phyloP scores from a whole-genome alignment of 2,113 vertebrate species.

The Phalacrocorax pelagicus region DNA sequence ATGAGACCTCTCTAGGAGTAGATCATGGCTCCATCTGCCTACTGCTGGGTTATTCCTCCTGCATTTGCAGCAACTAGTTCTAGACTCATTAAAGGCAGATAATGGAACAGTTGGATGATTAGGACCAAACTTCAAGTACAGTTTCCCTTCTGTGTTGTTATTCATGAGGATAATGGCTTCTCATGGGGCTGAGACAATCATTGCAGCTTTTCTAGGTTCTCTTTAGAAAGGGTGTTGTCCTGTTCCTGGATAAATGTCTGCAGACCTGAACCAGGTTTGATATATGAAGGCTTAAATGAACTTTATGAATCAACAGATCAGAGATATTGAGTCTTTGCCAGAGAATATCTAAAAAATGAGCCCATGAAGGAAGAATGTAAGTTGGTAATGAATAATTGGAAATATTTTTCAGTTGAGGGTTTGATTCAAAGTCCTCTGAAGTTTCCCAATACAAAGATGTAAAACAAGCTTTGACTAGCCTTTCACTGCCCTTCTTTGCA shows the following conservation, averaged over 20 bases:
- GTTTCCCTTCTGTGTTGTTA: background rate
- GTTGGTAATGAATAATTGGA: slow-evolving; percentile 10
- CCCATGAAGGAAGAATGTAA: background rate
- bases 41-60: background rate
- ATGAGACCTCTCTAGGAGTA: slow-evolving; percentile 35
- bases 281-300: background rate
- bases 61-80: background rate
- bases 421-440: background rate
- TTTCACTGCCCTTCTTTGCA: background rate
- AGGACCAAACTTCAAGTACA: background rate
- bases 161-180: background rate
- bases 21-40: slow-evolving; percentile 53
- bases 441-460: background rate
- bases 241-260: background rate
- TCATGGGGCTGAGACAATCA: background rate
- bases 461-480: background rate
- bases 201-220: background rate
- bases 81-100: background rate
- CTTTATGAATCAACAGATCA: background rate
- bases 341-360: background rate
- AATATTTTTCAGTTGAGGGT: background rate
- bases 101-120: background rate
- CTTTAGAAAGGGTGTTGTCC: background rate
- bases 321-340: background rate
- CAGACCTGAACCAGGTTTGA: background rate